Evolutionary conservation across 2,113 vertebrate species (phyloP), one percentile per base, ranked within the genome.

Genomic region (Macaca mulatta): DNA sequence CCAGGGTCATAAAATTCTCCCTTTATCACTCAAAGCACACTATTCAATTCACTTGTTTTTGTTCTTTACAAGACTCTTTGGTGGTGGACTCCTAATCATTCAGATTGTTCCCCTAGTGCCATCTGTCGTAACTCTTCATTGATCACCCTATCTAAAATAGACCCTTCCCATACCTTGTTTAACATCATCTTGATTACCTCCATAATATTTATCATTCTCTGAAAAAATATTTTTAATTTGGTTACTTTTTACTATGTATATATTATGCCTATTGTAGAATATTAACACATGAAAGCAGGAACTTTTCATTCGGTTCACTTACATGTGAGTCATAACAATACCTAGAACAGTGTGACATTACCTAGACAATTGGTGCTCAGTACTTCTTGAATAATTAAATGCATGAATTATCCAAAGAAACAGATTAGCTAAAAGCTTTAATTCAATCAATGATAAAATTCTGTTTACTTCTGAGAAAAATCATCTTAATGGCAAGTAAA

Each of bases 391-490:
- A 78, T 82, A 72, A 95, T 92, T 90, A 67, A 89, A 90, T 80
- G 13, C 93, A 48, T 59, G 45, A 57, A 70, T 94, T n/a, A 59
- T 35, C 61, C 55, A 89, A n/a, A 32, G 40, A 88, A 90, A 94
- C 16, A 87, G 38, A 92, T 96, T 75, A 86, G 77, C 55, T 94
- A 75, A 96, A 90, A 57, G n/a, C 90, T 90, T 83, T 50, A 30
- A 67, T 96, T 92, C 38, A 67, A 38, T 94, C 83, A 48, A 38
- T 83, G 70, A 94, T 94, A 77, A 90, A 96, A 87, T 96, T 96
- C 20, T 95, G 77, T 97, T 96, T 96, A 83, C 32, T 25, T 86
- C 20, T 92, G 25, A 88, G 32, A 59, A 90, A 69, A 50, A 18
- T 81, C 23, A 94, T 20, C n/a, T 35, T 72, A 90, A 90, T 80